Base-by-base conservation (phyloP, 2,113 vertebrate genomes). In the Machaerirhynchus nigripectus region DNA sequence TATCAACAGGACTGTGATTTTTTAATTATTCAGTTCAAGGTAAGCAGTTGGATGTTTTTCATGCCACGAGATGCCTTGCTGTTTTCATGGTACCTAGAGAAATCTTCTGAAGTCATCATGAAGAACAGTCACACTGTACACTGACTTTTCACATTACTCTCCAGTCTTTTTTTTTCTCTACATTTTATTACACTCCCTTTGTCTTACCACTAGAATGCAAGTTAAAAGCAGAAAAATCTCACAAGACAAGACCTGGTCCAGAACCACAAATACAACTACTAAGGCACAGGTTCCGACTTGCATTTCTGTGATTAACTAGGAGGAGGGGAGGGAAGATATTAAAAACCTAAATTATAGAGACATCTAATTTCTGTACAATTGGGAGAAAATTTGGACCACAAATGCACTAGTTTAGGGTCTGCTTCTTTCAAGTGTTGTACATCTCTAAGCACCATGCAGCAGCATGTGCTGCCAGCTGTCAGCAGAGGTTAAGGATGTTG, bases 151-250 rank as follows among this genome's bases (percentile, higher is more conserved):
- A 52, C 16, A 44, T 70, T 30, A 24, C 26, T 46, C 33, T 31
- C 28, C 37, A 63, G 42, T 42, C 15, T 15, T 61, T 61, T 56
- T 46, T 28, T 15, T 33, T 75, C 35, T 53, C 20, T 74, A 27
- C 33, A 88, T 91, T 90, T 89, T 92, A 39, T 93, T 91, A 90
- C 55, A 31, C 20, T 95, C 65, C 15, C 30, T 88, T n/a, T 67
- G 19, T 86, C 30, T 74, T 37, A 59, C 1, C 2, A 59, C 21
- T 39, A 77, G 26, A 90, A 11, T 26, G 15, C 5, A 73, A 88
- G 14, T 22, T 30, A 70, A 74, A 80, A 84, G 27, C 17, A 87
- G 30, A 67, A 77, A 52, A 68, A 68, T 24, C 69, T 76, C 61
- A 56, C 40, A 7, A 6, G 9, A 13, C 1, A 5, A 79, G 33